Base-by-base conservation (phyloP, 2,797 vertebrate species). In the Halcyon smyrnensis region DNA sequence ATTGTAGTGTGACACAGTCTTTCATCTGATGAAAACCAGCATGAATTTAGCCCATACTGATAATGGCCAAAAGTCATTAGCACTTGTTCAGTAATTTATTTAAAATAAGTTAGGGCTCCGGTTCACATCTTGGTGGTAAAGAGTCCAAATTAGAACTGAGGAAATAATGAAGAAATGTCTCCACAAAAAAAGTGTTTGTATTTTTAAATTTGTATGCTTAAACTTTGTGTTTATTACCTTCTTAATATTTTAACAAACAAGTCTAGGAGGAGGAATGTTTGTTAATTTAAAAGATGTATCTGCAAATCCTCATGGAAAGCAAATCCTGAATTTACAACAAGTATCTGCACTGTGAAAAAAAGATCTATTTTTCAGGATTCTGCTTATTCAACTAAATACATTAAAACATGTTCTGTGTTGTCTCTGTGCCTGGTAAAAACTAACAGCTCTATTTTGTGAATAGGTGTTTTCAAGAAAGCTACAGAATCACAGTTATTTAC, bases 1-100 rank as follows among this genome's bases (percentile, higher is more conserved):
- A 97, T 97, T 62, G 1, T 92, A 71, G 95, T 73, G 82, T 97
- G 94, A 96, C 95, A 96, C 25, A 93, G 96, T 81, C 96, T 95
- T 97, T 97, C 90, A 97, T 97, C 96, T 96, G 91, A 95, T 96
- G 95, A 97, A 95, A 97, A 92, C 94, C 95, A 96, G 93, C 93
- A 93, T 91, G 94, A 97, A 96, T 97, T 91, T 83, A 95, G 63
- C 77, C 84, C 93, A 87, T 92, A 91, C 92, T 94, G 92, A 85
- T 94, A 93, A 97, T 89, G 94, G 90, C 90, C 95, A 96, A 94
- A 95, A 96, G 93, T 95, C 94, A 97, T 97, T 96, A 97, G 84
- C 90, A 93, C 95, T 95, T 96, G 64, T 92, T 96, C 94, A 87
- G 96, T 95, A 95, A 96, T 95, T 95, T 96, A 95, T 96, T 93